Evolutionary conservation across 2,113 vertebrate genomes (phyloP), one percentile per base, ranked within the genome.

Genomic region (Centrocercus urophasianus): DNA sequence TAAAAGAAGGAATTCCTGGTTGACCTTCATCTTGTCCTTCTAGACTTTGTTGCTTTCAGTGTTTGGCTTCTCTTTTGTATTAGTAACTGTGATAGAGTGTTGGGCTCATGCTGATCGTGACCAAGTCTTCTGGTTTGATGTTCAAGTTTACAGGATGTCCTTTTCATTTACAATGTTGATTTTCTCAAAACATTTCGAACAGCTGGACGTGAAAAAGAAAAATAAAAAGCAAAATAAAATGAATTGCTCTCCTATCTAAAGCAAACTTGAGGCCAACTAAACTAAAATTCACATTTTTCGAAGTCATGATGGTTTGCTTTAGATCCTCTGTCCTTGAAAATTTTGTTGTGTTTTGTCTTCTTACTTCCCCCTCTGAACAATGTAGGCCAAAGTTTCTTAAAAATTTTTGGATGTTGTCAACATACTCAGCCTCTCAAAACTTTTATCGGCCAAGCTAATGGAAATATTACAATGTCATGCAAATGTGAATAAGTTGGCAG

Each of bases 401-500:
- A 83, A 84, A 71, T 43, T 2, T 0, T 34, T 57, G 40, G 57
- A 73, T 30, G 12, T 72, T 94, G 83, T 43, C 93, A 93, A 1
- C 18, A 18, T 54, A 24, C 90, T 79, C 73, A 84, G 66, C 61
- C 40, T 86, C 82, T 38, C 38, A 81, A 67, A 94, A 83, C 57
- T 71, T 90, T 78, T 81, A 90, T 83, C 83, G 84, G 48, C 61
- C 45, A 61, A 25, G 28, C 52, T 83, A 86, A 90, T 92, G 80
- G 83, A 89, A 95, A 90, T 93, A 93, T 94, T 94, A 88, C 88
- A 86, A 36, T 95, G 83, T 71, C 86, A 93, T 92, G 90, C 73
- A 96, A 93, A 88, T 96, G 92, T 67, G 83, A 88, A 69, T 90
- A 72, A 61, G 77, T 61, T 96, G 89, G 95, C 88, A 96, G 93